phyloP scores from a whole-genome alignment of 1,140 invertebrate genomes.

The Papilio polyxenes region DNA sequence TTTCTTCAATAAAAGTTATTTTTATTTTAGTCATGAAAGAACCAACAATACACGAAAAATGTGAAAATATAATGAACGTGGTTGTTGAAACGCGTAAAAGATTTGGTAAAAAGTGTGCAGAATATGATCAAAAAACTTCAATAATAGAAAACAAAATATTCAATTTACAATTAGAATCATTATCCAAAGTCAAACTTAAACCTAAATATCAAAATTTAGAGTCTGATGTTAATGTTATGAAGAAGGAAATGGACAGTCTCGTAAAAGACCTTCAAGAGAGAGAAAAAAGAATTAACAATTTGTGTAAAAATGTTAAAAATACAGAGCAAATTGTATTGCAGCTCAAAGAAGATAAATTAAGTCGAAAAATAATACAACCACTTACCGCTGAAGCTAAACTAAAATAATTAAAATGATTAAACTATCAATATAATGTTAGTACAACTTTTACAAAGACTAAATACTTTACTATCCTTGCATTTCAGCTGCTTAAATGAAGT shows the following conservation, averaged over 20 bases:
- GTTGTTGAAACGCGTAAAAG: slow-evolving; percentile 68
- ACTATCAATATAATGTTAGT: neutral
- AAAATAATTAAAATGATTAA: slow-evolving; percentile 47
- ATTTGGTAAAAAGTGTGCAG: slow-evolving; percentile 66
- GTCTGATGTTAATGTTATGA: slow-evolving; percentile 48
- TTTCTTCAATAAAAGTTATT: neutral
- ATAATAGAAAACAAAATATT: slow-evolving; percentile 65
- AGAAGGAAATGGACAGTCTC: slow-evolving; percentile 60
- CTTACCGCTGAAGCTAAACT: slow-evolving; percentile 53
- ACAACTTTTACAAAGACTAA: too few species aligned
- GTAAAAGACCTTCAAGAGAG: slow-evolving; percentile 51
- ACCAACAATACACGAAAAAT: slow-evolving; percentile 57
- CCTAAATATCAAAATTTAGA: slow-evolving; percentile 53
- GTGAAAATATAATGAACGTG: slow-evolving; percentile 68
- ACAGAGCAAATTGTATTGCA: slow-evolving; percentile 60
- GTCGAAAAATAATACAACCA: slow-evolving; percentile 52
- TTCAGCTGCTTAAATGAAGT: too few species aligned
- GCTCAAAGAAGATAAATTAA: slow-evolving; percentile 56
- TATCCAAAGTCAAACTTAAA: slow-evolving; percentile 58
- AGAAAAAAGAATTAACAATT: slow-evolving; percentile 53
- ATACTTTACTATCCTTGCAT: too few species aligned
- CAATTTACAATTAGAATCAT: slow-evolving; percentile 59
- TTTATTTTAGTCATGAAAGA: slow-evolving; percentile 53
- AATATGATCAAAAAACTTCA: slow-evolving; percentile 64
- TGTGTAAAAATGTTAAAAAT: slow-evolving; percentile 53